Evolutionary conservation across 2,113 vertebrate genomes (phyloP).

Genomic region (Gallinago undulata): DNA sequence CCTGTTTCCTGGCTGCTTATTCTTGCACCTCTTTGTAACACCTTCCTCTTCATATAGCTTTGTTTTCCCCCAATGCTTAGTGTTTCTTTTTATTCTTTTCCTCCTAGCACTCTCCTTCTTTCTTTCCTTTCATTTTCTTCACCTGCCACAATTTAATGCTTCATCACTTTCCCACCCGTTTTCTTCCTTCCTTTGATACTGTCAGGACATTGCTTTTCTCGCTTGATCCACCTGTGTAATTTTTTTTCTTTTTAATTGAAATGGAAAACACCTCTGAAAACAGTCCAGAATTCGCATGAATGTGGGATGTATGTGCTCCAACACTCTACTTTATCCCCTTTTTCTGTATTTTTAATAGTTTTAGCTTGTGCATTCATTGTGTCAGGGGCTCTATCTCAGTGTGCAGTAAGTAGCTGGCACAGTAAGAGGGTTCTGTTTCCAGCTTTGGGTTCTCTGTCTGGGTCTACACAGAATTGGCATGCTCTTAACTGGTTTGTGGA

Average conservation of each 20-base stretch:
- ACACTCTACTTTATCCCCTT: neutral
- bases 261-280: neutral
- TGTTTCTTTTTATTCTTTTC: neutral
- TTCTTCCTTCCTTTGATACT: neutral
- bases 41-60: neutral
- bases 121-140: neutral
- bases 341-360: neutral
- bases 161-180: neutral
- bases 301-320: neutral
- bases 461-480: fast-evolving
- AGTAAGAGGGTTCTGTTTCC: neutral
- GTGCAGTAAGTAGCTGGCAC: neutral
- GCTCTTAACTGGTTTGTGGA: neutral
- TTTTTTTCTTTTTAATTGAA: neutral
- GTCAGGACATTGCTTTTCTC: neutral
- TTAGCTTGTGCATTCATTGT: neutral
- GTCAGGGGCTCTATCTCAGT: neutral
- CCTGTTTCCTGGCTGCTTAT: neutral
- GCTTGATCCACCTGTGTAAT: neutral
- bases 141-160: neutral
- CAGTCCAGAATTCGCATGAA: neutral
- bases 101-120: neutral
- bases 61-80: neutral
- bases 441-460: neutral
- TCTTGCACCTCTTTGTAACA: neutral